phyloP scores from a whole-genome alignment of 2,888 invertebrate species.

The Drosophila diplacantha region DNA sequence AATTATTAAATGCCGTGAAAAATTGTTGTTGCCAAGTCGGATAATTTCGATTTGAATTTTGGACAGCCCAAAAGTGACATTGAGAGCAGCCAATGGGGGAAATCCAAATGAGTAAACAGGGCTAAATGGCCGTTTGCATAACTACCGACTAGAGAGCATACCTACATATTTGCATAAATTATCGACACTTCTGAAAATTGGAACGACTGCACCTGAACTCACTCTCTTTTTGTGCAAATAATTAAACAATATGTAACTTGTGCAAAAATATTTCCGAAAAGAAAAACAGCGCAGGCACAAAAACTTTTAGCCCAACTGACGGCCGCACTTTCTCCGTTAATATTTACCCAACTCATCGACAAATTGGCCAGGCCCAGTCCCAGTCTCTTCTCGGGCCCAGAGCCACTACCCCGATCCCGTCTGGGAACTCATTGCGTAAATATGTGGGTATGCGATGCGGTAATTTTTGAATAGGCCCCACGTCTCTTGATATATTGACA shows the following conservation, averaged over 20 bases:
- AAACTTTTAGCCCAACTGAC: conserved; percentile 40
- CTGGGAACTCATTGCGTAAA: conserved; percentile 58
- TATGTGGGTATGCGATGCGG: conserved; percentile 47
- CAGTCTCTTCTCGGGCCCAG: conserved; percentile 12
- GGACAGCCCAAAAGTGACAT: conserved; percentile 35
- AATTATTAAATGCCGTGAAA: conserved; percentile 55
- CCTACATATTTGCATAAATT: conserved; percentile 49
- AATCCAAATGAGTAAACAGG: conserved; percentile 28
- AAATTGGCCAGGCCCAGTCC: conserved; percentile 49
- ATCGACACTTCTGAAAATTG: conserved; percentile 60
- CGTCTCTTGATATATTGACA: conserved; percentile 45
- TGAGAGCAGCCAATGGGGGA: conserved; percentile 20
- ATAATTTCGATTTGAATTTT: conserved; percentile 24
- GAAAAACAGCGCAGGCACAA: conserved; percentile 28
- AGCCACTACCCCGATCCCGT: conserved; percentile 20
- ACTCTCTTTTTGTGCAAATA: conserved; percentile 63
- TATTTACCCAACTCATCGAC: conserved; percentile 52
- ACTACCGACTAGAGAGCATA: conserved; percentile 43
- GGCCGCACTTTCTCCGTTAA: conserved; percentile 62
- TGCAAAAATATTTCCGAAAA: conserved; percentile 60
- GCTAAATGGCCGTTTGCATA: conserved; percentile 28
- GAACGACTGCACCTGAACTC: conserved; percentile 51
- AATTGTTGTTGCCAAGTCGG: conserved; percentile 22
- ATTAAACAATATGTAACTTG: conserved; percentile 60
- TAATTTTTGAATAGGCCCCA: conserved; percentile 49